Percentiles rank a stretch among this genome's conserved stretches.
These are phyloP conservation scores for Probaryconus sp. DNA, from an alignment of 1,140 invertebrate species.

Conservation along the genomic window DNA sequence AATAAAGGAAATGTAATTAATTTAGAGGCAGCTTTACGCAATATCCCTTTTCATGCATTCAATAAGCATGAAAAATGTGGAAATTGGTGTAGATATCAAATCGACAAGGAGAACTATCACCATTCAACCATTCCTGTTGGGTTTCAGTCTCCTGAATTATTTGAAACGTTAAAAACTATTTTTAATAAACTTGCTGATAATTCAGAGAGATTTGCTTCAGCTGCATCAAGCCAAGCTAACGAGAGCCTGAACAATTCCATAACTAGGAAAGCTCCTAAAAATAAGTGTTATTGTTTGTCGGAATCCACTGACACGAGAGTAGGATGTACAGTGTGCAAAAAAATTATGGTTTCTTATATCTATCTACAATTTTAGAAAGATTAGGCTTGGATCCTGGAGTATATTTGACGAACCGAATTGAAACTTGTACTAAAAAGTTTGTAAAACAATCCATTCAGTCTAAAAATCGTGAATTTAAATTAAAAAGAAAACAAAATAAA, in stretches of 20 bases:
- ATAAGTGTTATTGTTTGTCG: slow-evolving; percentile 48
- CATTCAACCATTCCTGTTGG: slow-evolving; percentile 30
- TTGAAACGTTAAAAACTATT: slow-evolving; percentile 27
- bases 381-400: slow-evolving; percentile 21
- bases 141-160: slow-evolving; percentile 18
- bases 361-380: slow-evolving; percentile 14
- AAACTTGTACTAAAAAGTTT: background rate
- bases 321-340: slow-evolving; percentile 42
- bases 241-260: slow-evolving; percentile 58
- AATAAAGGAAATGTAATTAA: slow-evolving; percentile 17
- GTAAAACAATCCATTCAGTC: slow-evolving; percentile 7
- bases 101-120: slow-evolving; percentile 20
- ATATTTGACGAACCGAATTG: slow-evolving; percentile 2
- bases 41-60: slow-evolving; percentile 40
- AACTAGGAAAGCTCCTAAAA: slow-evolving; percentile 55
- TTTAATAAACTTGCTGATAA: slow-evolving; percentile 44
- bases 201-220: slow-evolving; percentile 33
- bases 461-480: slow-evolving; percentile 12
- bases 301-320: slow-evolving; percentile 52
- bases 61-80: slow-evolving; percentile 33
- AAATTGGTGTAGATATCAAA: slow-evolving; percentile 19
- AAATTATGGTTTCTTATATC: slow-evolving; percentile 37
- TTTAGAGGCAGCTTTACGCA: slow-evolving; percentile 3
- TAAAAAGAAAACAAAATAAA: slow-evolving; percentile 34
- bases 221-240: slow-evolving; percentile 54